A percentile compares a stretch with the other conserved stretches of the same genome.
These are phyloP conservation scores for Patella depressa DNA, from an alignment of 2,888 invertebrate genomes.

Conservation along the genomic window DNA sequence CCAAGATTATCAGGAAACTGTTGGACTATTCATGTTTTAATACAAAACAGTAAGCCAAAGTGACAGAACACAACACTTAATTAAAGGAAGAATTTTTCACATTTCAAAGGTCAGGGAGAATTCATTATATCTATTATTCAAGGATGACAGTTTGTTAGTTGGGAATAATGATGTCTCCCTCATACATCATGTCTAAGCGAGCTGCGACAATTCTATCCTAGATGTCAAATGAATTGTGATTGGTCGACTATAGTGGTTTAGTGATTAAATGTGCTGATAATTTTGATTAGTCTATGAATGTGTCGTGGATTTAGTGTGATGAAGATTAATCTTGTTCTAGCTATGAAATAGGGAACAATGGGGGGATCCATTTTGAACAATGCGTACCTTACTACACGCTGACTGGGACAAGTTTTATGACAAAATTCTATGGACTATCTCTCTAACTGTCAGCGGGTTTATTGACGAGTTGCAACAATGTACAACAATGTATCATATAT, in stretches of 20 bases:
- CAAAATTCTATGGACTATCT: no score
- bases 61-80: no score
- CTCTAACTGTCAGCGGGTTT: no score
- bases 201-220: background rate
- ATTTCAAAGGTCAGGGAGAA: background rate
- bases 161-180: constrained; percentile 2
- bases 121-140: constrained; percentile 2
- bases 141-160: constrained; percentile 7
- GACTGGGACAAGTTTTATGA: no score
- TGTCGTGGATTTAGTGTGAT: background rate
- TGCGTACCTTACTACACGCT: no score
- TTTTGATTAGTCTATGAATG: background rate
- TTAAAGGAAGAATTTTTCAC: no score
- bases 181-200: background rate
- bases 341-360: background rate
- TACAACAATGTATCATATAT: no score
- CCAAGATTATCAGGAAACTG: no score
- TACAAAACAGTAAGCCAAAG: no score
- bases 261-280: background rate
- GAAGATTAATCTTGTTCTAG: background rate
- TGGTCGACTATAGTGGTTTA: background rate
- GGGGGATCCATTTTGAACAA: no score
- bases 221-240: background rate
- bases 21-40: no score
- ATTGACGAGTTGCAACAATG: no score